Base-by-base conservation (phyloP, 2,888 invertebrate species). In the Lamproptera curius region DNA sequence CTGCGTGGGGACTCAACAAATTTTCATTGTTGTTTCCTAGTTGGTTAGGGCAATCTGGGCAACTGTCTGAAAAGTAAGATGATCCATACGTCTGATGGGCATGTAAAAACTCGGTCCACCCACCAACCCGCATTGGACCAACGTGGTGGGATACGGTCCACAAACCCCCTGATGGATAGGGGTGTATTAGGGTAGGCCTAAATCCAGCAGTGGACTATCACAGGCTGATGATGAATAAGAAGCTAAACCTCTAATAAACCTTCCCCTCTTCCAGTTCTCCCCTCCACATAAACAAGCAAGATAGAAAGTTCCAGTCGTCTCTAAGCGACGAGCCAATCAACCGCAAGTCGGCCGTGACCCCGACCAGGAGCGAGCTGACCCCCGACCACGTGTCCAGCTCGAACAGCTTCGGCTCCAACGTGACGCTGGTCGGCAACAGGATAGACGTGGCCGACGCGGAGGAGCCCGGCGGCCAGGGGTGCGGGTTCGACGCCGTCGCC, bases 371-470 rank as follows among this genome's bases (percentile, higher is more conserved):
- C 0, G 78, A 81, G 4, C 52, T 63, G 1, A 46, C 65, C 13
- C 62, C 63, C 58, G 81, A 81, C 44, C 81, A 84, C 44, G 67
- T 81, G 16, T 73, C 82, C 1, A 83, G 81, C 15, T 90, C 91
- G 1, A 91, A 91, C 49, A 94, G 93, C 62, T 94, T 96, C 72
- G 96, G 96, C 0, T 94, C 94, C 48, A 95, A 93, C 67, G 92
- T 94, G 2, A 92, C 94, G 2, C 83, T 97, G 3, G 91, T 95
- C 23, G 97, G 97, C 16, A 97, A 97, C 76, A 89, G 96, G 63
- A 95, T 97, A 53, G 95, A 96, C 64, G 91, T 97, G 37, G 86
- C 80, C 26, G 76, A 81, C 42, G 70, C 70, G 17, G 68, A 76
- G 11, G 74, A 71, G 1, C 62, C 53, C 20, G 64, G 57, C 9